These are phyloP conservation scores for Drosophila merina DNA, from an alignment of 2,888 invertebrate species.

Conservation along the genomic window DNA sequence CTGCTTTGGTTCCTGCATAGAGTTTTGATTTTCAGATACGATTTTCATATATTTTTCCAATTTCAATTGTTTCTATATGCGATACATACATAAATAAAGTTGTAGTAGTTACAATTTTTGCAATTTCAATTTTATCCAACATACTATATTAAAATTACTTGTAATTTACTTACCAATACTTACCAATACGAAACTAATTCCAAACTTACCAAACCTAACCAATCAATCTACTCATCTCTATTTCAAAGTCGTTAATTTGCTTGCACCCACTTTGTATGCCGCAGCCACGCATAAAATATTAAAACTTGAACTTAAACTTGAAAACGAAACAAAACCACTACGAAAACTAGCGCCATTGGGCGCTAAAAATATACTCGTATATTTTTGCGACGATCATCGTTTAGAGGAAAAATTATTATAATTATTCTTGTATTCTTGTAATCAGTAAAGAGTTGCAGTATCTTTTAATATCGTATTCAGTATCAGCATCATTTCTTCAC, in stretches of 20 bases:
- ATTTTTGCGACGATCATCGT: slow-evolving; percentile 33
- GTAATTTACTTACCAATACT: slow-evolving; percentile 61
- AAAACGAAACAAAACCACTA: slow-evolving; percentile 40
- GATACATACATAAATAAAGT: slow-evolving; percentile 47
- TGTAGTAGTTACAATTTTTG: slow-evolving; percentile 71
- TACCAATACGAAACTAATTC: slow-evolving; percentile 46
- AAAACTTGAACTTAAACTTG: slow-evolving; percentile 23
- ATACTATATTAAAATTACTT: slow-evolving; percentile 66
- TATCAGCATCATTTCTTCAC: slow-evolving; percentile 50
- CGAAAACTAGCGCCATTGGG: slow-evolving; percentile 40
- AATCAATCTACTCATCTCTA: slow-evolving; percentile 61
- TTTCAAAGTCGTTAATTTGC: slow-evolving; percentile 83
- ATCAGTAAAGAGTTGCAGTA: slow-evolving; percentile 43
- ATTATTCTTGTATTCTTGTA: slow-evolving; percentile 37
- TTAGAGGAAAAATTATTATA: slow-evolving; percentile 33
- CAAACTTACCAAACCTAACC: slow-evolving; percentile 61
- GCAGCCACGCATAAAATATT: slow-evolving; percentile 84
- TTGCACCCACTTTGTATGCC: slow-evolving; percentile 85
- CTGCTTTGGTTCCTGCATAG: slow-evolving; percentile 61
- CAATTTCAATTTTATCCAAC: slow-evolving; percentile 71
- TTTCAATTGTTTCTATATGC: slow-evolving; percentile 41
- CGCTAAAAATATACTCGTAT: slow-evolving; percentile 15
- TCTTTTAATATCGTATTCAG: slow-evolving; percentile 52
- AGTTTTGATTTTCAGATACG: slow-evolving; percentile 40
- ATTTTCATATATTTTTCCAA: slow-evolving; percentile 24